Conservation (phyloP, 2,797 vertebrate genomes). For the Lacerta agilis region DNA sequence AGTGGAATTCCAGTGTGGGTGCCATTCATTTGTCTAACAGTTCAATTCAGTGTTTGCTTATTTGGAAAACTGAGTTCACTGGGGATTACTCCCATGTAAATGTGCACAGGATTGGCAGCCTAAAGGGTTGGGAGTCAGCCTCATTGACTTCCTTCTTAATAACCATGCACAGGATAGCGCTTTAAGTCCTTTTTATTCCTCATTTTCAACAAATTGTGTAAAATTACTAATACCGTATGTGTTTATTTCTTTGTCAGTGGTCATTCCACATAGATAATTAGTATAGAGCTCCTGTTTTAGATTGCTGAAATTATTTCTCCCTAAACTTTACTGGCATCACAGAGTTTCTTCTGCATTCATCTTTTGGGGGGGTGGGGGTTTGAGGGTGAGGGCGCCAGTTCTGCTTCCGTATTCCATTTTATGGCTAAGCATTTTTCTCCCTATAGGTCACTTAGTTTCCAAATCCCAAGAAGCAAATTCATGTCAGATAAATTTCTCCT, state of each 20-base stretch:
- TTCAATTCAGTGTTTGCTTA: not conserved
- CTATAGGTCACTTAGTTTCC: slow-evolving; percentile 45
- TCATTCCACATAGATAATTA: slow-evolving; percentile 44
- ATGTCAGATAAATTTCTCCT: slow-evolving; percentile 29
- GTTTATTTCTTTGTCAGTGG: slow-evolving; percentile 33
- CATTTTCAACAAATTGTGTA: slow-evolving; percentile 29
- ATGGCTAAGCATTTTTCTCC: slow-evolving; percentile 30
- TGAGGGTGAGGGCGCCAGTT: not conserved
- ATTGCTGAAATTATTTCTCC: slow-evolving; percentile 28
- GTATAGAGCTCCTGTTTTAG: slow-evolving; percentile 44
- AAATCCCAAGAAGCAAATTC: slow-evolving; percentile 67
- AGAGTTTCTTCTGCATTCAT: slow-evolving; percentile 40
- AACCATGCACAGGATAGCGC: not conserved
- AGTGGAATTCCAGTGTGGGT: not conserved
- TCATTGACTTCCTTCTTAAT: not conserved
- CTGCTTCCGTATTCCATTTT: slow-evolving; percentile 50
- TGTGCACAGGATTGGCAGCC: not conserved
- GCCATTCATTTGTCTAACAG: not conserved
- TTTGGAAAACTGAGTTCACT: not conserved
- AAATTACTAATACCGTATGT: not conserved
- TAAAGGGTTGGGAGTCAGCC: not conserved
- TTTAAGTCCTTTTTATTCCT: not conserved
- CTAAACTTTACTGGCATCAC: slow-evolving; percentile 2
- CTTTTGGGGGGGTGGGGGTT: not conserved
- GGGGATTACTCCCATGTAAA: not conserved